A percentile compares a stretch with the other conserved stretches of the same genome.
These are phyloP conservation scores for Cryptosula pallasiana DNA, from an alignment of 2,888 invertebrate genomes.

Conservation along the genomic window DNA sequence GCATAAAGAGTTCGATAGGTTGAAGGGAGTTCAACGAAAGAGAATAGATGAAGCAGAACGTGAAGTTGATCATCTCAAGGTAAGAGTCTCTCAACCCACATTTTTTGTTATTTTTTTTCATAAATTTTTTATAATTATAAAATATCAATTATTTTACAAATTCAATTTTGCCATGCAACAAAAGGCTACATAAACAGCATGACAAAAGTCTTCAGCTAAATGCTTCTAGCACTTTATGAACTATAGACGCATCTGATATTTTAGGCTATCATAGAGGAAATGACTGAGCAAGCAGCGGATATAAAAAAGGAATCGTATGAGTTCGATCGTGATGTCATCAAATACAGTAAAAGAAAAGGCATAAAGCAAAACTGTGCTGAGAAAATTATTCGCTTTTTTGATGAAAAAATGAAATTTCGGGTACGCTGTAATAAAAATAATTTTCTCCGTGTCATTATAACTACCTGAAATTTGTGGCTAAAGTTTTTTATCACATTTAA, in stretches of 20 bases:
- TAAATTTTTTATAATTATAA: no score
- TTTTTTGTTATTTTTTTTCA: no score
- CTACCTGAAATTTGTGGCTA: background rate
- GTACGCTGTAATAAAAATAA: background rate
- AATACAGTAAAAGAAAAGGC: background rate
- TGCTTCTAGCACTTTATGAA: no score
- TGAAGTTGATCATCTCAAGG: background rate
- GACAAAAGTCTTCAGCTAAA: no score
- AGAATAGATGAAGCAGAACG: background rate
- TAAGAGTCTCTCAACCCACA: background rate
- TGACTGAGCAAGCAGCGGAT: background rate
- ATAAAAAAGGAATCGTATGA: constrained; percentile 4
- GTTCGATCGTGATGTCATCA: background rate
- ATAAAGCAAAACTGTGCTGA: background rate
- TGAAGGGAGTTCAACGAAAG: background rate
- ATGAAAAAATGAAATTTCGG: background rate
- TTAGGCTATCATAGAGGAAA: constrained; percentile 16
- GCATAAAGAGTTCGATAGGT: background rate
- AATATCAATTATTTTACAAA: no score
- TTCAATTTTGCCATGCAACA: no score
- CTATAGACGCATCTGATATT: no score
- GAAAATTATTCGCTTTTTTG: constrained; percentile 15
- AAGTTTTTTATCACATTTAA: background rate
- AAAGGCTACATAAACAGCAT: no score
- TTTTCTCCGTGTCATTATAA: background rate